These are phyloP conservation scores for Phalera bucephala DNA, from an alignment of 2,888 invertebrate genomes.

Conservation along the genomic window DNA sequence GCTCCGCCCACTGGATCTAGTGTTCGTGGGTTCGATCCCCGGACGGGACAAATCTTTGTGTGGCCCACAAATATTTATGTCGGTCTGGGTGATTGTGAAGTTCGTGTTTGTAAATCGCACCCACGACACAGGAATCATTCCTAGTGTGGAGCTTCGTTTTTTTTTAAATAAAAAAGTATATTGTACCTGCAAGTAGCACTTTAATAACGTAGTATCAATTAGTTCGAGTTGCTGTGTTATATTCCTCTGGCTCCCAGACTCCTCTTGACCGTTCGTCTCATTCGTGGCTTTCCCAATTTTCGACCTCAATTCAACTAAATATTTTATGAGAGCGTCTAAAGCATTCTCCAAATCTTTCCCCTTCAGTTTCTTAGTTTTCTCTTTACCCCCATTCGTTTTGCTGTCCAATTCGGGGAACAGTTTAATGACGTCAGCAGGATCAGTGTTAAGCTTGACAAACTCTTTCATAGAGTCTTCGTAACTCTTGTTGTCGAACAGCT, in stretches of 20 bases:
- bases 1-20: too few species aligned
- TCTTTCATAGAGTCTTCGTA: constrained; percentile 96
- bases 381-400: constrained; percentile 41
- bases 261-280: constrained; percentile 29
- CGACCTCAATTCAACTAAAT: constrained; percentile 90
- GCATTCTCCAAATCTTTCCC: constrained; percentile 95
- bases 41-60: too few species aligned
- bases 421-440: constrained; percentile 97
- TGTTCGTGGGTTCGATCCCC: too few species aligned
- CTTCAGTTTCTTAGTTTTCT: constrained; percentile 81
- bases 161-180: too few species aligned
- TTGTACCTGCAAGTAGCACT: constrained; percentile 98
- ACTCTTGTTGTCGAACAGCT: constrained; percentile 94
- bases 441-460: constrained; percentile 94
- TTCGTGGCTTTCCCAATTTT: constrained; percentile 64
- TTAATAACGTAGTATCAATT: constrained; percentile 97
- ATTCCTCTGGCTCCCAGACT: constrained; percentile 48
- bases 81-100: too few species aligned
- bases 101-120: too few species aligned
- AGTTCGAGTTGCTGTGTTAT: constrained; percentile 87
- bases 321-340: constrained; percentile 93
- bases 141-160: too few species aligned
- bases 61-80: too few species aligned
- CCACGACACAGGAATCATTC: too few species aligned
- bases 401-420: constrained; percentile 95